Conservation (phyloP, 2,888 invertebrate genomes). For the Diloba caeruleocephala region DNA sequence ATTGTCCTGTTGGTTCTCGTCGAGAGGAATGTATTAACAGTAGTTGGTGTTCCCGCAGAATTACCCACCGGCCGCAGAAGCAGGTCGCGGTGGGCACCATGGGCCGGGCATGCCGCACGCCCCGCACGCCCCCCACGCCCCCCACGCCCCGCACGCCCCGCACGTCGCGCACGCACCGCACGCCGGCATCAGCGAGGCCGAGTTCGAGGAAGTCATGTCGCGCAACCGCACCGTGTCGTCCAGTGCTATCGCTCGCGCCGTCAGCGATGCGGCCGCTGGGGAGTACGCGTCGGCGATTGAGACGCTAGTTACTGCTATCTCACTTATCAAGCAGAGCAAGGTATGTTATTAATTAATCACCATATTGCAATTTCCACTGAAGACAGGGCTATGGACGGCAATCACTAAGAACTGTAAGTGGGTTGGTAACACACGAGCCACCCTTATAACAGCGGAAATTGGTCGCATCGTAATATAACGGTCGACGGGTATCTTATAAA, state of each 20-base stretch:
- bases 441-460: too few relatives aligned
- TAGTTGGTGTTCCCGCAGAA: slow-evolving; percentile 47
- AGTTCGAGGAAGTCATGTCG: slow-evolving; percentile 98
- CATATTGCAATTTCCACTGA: too few relatives aligned
- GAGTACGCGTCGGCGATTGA: slow-evolving; percentile 99
- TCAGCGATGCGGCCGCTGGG: slow-evolving; percentile 98
- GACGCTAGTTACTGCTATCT: slow-evolving; percentile 99
- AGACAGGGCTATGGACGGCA: too few relatives aligned
- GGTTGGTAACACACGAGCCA: too few relatives aligned
- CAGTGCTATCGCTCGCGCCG: slow-evolving; percentile 98
- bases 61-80: slow-evolving; percentile 66
- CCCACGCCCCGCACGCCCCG: slow-evolving; percentile 56
- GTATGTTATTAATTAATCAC: slow-evolving; percentile 69
- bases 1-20: not conserved
- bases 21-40: not conserved
- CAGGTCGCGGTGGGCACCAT: slow-evolving; percentile 58
- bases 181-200: slow-evolving; percentile 93
- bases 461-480: too few relatives aligned
- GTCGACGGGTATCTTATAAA: too few relatives aligned
- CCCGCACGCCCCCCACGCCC: slow-evolving; percentile 58
- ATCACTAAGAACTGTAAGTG: too few relatives aligned
- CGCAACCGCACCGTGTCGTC: slow-evolving; percentile 99
- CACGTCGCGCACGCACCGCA: slow-evolving; percentile 64
- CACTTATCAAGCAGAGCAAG: slow-evolving; percentile 99
- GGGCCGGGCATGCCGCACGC: slow-evolving; percentile 50